Base-by-base conservation (phyloP, 2,888 invertebrate genomes). In the Trichopria drosophilae region DNA sequence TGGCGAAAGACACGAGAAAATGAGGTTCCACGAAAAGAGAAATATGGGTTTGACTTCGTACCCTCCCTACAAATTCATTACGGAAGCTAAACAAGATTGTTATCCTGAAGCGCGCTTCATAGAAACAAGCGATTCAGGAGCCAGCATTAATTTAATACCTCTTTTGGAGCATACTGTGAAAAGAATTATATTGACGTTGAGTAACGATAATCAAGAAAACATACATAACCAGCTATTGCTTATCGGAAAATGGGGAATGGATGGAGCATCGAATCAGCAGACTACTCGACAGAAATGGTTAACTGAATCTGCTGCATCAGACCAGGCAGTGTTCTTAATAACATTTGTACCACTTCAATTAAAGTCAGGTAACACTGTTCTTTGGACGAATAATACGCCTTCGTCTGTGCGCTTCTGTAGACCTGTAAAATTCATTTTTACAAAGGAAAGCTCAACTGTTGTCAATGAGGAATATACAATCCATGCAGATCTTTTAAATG, bases 341-440 rank as follows among this genome's bases (percentile, higher is more conserved):
- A 20, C 26, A 5, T 36, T 45, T 23, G 22, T 31, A 20, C 45
- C 36, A n/a, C 19, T 45, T 4, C 29, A 28, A 45, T 26, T 45
- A 45, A 35, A 24, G 36, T n/a, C 35, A 19, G 28, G 15, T 13
- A 19, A 29, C 31, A 29, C 28, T 29, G 32, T 29, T 22, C 19
- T 51, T 32, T 51, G 51, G 51, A 15, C 32, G 39, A 51, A 51
- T 40, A 34, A 45, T n/a, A 37, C 26, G 36, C 35, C 51, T 32
- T 26, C 23, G 22, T 47, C 47, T 10, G 13, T 26, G 22, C 32
- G 26, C 18, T 52, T 36, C 31, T 41, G 46, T 34, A 26, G 51
- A 19, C 19, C 51, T 20, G 26, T 41, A 31, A 26, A 52, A 42
- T 52, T 47, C 24, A 15, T 32, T 22, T 51, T 51, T 37, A 16